Evolutionary conservation across 37 sponge, comb jelly and placozoan species (phyloP).

Genomic region (Ephydatia muelleri): DNA sequence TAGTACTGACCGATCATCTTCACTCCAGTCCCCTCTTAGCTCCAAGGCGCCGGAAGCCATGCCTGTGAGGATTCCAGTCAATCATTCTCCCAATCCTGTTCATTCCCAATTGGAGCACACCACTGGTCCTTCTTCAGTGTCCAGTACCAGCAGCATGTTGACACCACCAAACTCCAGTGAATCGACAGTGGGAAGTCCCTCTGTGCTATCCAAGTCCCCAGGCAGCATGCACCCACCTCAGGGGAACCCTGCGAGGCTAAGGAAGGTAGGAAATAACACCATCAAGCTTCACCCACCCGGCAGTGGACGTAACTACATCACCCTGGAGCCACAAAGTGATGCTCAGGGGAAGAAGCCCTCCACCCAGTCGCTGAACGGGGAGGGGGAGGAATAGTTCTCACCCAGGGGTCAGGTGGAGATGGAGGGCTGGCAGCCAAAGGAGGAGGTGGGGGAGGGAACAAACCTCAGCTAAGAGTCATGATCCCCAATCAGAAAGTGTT

Average conservation of each 20-base stretch:
- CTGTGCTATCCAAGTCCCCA: slow-evolving; percentile 6
- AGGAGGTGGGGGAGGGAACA: slow-evolving; percentile 23
- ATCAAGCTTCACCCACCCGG: slow-evolving; percentile 85
- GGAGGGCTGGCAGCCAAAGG: slow-evolving; percentile 7
- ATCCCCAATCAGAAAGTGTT: slow-evolving; percentile 79
- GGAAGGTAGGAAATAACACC: slow-evolving; percentile 53
- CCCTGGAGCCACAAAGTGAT: slow-evolving; percentile 30
- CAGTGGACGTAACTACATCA: slow-evolving; percentile 68
- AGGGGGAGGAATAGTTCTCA: slow-evolving; percentile 5
- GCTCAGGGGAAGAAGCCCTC: slow-evolving; percentile 5
- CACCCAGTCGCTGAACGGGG: neutral
- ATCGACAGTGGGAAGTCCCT: neutral
- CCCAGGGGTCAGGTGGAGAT: neutral
- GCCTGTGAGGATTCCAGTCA: slow-evolving; percentile 69
- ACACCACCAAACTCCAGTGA: neutral
- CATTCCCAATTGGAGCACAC: neutral
- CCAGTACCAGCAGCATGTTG: neutral
- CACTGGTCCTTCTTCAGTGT: neutral
- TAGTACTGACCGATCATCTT: neutral
- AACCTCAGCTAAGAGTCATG: slow-evolving; percentile 70
- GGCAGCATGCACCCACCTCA: slow-evolving; percentile 57
- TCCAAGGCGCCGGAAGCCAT: slow-evolving; percentile 39
- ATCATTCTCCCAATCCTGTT: slow-evolving; percentile 17
- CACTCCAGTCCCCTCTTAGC: slow-evolving; percentile 6
- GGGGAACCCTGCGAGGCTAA: slow-evolving; percentile 63